phyloP scores from a whole-genome alignment of 2,113 vertebrate species.

The Hemiprocne comata region DNA sequence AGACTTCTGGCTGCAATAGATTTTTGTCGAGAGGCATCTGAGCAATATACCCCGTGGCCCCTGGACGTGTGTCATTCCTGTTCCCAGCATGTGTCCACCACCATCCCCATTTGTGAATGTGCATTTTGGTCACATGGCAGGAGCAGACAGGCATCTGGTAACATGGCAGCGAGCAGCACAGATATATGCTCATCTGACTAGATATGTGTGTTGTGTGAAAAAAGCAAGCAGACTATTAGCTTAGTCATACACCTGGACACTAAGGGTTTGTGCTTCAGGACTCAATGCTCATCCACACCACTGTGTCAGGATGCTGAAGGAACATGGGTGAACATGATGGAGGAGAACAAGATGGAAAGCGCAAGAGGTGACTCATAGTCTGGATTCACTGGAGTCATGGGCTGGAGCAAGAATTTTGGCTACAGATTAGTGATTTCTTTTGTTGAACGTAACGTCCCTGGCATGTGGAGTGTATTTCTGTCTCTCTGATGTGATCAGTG shows the following conservation, averaged over 20 bases:
- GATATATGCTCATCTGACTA: accelerated
- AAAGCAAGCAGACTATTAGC: not conserved
- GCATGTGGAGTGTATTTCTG: not conserved
- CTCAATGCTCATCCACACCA: not conserved
- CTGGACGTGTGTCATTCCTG: not conserved
- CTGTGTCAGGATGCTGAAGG: not conserved
- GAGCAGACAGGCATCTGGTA: accelerated
- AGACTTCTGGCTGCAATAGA: not conserved
- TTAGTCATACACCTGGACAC: not conserved
- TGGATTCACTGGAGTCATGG: not conserved
- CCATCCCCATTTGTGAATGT: not conserved
- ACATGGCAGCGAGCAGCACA: not conserved
- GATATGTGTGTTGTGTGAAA: accelerated
- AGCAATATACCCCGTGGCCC: not conserved
- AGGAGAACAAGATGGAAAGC: not conserved
- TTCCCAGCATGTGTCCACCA: not conserved
- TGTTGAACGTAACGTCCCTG: not conserved
- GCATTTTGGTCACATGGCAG: not conserved
- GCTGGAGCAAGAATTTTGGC: not conserved
- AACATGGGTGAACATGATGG: accelerated
- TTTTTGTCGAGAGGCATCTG: not conserved
- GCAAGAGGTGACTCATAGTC: not conserved
- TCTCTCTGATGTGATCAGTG: not conserved
- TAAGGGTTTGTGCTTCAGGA: not conserved
- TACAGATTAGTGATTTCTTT: not conserved